Evolutionary conservation across 2,113 vertebrate species (phyloP), one percentile per base, ranked within the genome.

Genomic region (Serilophus lunatus): DNA sequence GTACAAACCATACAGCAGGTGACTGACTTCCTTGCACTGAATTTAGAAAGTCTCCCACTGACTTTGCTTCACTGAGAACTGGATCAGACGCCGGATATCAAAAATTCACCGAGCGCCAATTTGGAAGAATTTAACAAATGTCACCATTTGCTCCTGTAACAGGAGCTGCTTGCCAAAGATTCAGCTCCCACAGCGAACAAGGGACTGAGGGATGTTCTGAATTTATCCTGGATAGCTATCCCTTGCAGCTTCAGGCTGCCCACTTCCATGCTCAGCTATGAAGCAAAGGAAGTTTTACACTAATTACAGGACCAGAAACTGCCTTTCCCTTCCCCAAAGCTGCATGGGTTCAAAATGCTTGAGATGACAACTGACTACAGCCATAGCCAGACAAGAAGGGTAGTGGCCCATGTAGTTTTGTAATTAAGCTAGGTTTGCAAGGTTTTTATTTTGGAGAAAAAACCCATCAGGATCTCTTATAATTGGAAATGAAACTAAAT

Each of bases 401-500:
- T 25, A 82, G 82, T 4, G 2, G 78, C 66, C 63, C 15, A 1
- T 72, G 50, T 54, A 51, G 93, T 88, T 96, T 91, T 83, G 60
- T 47, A 92, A 92, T 95, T 87, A 80, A 87, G 61, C 28, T 51
- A 20, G 22, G 54, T 72, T 76, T 89, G 70, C 76, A 86, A 87
- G 54, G 45, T n/a, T 91, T 94, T 85, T 83, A 77, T 85, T 93
- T 70, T 51, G 71, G 29, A 85, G 42, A 70, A 88, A 35, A 50
- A 47, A 0, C 3, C 49, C 33, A 91, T 38, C 53, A 90, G 59
- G 24, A 72, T 90, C 42, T 80, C 82, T 90, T 78, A 66, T 78
- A 91, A 88, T 53, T 90, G 88, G 82, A 94, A 95, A 90, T 40
- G 51, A 78, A 93, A 68, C 82, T 53, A 77, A 93, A 95, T n/a